A percentile compares a stretch with the other conserved stretches of the same genome.
phyloP scores from a whole-genome alignment of 2,888 invertebrate species.

The Iphiclides podalirius region DNA sequence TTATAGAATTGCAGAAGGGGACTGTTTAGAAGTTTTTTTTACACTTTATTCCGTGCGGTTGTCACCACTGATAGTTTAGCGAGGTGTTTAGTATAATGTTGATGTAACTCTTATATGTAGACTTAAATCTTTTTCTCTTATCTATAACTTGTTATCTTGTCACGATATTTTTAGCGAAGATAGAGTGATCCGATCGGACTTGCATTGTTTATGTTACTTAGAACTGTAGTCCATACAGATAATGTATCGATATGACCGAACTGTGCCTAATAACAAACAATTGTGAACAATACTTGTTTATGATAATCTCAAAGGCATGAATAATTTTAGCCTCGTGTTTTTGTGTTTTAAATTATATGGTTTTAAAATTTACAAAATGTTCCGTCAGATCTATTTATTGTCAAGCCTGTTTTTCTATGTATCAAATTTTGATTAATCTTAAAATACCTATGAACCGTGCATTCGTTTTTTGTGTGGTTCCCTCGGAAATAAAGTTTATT shows the following conservation, averaged over 20 bases:
- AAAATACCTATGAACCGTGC: no score
- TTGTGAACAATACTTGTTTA: background rate
- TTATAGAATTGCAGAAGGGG: background rate
- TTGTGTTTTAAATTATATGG: background rate
- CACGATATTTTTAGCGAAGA: constrained; percentile 12
- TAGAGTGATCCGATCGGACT: constrained; percentile 6
- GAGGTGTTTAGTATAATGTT: constrained; percentile 6
- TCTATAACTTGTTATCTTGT: constrained; percentile 9
- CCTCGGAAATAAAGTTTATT: no score
- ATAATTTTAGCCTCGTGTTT: background rate
- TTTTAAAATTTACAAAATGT: no score
- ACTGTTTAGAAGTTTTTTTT: background rate
- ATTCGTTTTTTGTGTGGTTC: no score
- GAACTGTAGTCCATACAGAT: constrained; percentile 2
- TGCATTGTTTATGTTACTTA: background rate
- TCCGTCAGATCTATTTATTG: no score
- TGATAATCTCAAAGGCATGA: background rate
- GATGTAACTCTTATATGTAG: constrained; percentile 4
- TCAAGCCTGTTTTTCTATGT: no score
- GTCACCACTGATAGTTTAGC: constrained; percentile 1
- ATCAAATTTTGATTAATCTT: no score
- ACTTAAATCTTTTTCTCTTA: constrained; percentile 2
- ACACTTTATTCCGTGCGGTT: background rate
- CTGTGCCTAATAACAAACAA: constrained; percentile 13
- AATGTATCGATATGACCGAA: constrained; percentile 9